These are phyloP conservation scores for Sycobia sp. DNA, from an alignment of 1,140 invertebrate genomes.

Conservation along the genomic window DNA sequence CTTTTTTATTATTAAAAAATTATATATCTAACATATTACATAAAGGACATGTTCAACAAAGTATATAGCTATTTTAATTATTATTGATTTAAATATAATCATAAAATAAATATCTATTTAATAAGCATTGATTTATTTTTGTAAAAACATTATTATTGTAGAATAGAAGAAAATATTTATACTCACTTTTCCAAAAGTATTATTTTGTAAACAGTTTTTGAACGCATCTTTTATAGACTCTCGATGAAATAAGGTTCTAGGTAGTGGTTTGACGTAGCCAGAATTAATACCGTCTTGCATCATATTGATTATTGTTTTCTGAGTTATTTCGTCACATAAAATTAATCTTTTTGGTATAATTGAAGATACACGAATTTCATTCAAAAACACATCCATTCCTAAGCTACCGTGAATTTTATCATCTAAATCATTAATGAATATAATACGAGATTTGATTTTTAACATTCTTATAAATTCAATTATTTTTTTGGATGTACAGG, in stretches of 20 bases:
- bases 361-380: constrained; percentile 84
- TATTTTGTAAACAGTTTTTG: constrained; percentile 39
- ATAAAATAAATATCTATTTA: constrained; percentile 34
- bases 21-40: no score
- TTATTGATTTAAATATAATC: neutral
- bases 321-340: constrained; percentile 54
- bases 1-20: no score
- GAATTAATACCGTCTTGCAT: constrained; percentile 68
- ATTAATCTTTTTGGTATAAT: constrained; percentile 83
- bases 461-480: constrained; percentile 70
- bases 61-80: neutral
- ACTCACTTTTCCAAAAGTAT: no score
- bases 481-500: constrained; percentile 12
- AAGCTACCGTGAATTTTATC: constrained; percentile 61
- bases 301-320: constrained; percentile 57
- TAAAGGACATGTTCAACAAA: no score
- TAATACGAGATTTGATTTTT: constrained; percentile 71
- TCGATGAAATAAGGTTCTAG: constrained; percentile 65
- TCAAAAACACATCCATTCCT: constrained; percentile 76
- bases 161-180: no score
- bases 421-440: constrained; percentile 72
- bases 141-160: no score
- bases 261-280: constrained; percentile 71
- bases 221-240: constrained; percentile 72
- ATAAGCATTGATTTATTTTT: no score